Evolutionary conservation across 1,140 invertebrate species (phyloP), one percentile per base, ranked within the genome.

Genomic region (Atta texana): DNA sequence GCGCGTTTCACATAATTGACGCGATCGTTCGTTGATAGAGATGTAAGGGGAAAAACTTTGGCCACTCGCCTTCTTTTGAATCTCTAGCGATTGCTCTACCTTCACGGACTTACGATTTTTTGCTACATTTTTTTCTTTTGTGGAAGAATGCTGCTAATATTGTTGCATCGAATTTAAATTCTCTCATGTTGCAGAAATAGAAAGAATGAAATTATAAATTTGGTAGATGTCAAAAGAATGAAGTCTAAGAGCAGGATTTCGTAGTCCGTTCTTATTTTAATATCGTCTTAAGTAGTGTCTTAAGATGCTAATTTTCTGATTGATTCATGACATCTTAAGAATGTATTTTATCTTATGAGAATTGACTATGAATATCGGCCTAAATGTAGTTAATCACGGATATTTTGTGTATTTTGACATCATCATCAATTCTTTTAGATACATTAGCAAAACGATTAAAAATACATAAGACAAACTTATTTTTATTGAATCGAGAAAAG

Each of bases 1-100:
- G 80, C 85, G 66, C 72, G 86, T 90, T 90, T 88, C 89, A 59
- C 89, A 86, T 90, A 90, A 90, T 90, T 90, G 89, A 90, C 89
- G 69, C 89, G 86, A 86, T 88, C 86, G 49, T 86, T 81, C 66
- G 75, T 49, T 34, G 44, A 31, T n/a, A 31, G 44, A 69, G 66
- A 21, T 14, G 66, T 12, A 49, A 66, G 71, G 66, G 39, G 66
- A 69, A 80, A 84, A 90, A 89, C 44, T 77, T 82, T 44, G 76
- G 21, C 81, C 81, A 88, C 74, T 89, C 88, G 64, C 49, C n/a
- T 34, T 21, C 59, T 55, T 14, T 51, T 1, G 57, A 14, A 57
- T 72, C 88, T 61, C 53, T 39, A 8, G 8, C 51, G 34, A 34
- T 76, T 8, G 6, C 2, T 61, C 18, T 0, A 14, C 16, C 21